Conservation (phyloP, 2,797 vertebrate genomes). For the Pipistrellus pipistrellus region DNA sequence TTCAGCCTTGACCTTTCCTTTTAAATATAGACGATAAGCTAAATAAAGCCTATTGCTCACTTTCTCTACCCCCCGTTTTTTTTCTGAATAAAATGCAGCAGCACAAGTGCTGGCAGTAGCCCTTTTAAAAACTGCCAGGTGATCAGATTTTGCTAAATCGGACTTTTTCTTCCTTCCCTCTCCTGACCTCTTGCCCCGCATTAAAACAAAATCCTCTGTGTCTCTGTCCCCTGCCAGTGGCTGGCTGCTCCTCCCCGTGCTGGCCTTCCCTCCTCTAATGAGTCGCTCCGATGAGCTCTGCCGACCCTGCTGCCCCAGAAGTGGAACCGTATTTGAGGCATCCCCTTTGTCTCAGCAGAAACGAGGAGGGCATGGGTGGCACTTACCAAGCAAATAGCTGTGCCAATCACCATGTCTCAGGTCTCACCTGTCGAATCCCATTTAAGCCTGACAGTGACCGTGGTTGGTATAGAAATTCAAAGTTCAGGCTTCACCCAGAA, state of each 20-base stretch:
- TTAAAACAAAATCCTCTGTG: conserved; percentile 63
- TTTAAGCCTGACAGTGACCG: accelerated
- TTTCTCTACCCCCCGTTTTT: background rate
- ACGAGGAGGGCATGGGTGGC: background rate
- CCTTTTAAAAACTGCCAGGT: conserved; percentile 59
- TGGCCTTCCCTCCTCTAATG: conserved; percentile 38
- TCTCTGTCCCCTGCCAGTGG: background rate
- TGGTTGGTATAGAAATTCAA: background rate
- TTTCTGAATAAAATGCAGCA: background rate
- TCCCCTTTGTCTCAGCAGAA: conserved; percentile 33
- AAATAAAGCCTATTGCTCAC: conserved; percentile 22
- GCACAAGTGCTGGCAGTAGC: background rate
- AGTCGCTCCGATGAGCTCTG: conserved; percentile 34
- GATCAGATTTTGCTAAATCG: conserved; percentile 65
- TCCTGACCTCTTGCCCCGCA: conserved; percentile 51
- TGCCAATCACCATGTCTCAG: background rate
- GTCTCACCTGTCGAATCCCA: background rate
- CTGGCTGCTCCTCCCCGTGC: background rate
- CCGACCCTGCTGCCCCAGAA: background rate
- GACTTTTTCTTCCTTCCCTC: conserved; percentile 47
- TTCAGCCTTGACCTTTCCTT: conserved; percentile 54
- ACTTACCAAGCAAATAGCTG: background rate
- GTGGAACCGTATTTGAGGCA: background rate
- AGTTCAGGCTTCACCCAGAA: background rate
- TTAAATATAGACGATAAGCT: conserved; percentile 60